Evolutionary conservation across 2,797 vertebrate genomes (phyloP).

Genomic region (Benthosema pterotum): DNA sequence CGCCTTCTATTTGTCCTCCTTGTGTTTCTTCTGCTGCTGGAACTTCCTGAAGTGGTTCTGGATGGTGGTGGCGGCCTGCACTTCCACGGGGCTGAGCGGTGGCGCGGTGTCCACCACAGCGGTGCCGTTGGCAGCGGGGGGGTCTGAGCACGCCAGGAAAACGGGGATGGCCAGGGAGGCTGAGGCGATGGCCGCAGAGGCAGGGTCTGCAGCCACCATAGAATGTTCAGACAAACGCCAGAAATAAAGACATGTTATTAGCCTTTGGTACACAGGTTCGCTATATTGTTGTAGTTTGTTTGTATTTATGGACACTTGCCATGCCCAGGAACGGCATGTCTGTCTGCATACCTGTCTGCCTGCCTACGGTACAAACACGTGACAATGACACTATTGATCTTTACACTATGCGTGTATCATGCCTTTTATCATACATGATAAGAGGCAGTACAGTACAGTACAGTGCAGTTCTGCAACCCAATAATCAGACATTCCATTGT

Average conservation of each 20-base stretch:
- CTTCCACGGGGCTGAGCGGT: conserved; percentile 64
- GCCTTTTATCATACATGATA: too few species aligned
- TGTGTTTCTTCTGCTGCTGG: conserved; percentile 85
- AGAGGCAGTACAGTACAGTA: too few species aligned
- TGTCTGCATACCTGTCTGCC: too few species aligned
- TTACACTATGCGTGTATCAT: too few species aligned
- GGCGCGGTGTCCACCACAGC: conserved; percentile 19
- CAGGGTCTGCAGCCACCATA: conserved; percentile 51
- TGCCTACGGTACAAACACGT: too few species aligned
- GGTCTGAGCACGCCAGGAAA: conserved; percentile 68
- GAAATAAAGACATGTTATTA: conserved; percentile 38
- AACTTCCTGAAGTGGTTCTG: conserved; percentile 87
- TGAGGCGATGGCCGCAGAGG: conserved; percentile 59
- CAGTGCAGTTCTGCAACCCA: too few species aligned
- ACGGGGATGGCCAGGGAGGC: conserved; percentile 63
- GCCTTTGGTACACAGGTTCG: conserved; percentile 7
- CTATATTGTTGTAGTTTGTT: conserved; percentile 45
- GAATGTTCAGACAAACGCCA: conserved; percentile 43
- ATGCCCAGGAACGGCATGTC: too few species aligned
- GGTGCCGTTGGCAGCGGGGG: conserved; percentile 32
- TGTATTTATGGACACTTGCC: neutral
- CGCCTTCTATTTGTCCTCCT: conserved; percentile 63
- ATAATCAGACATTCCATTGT: too few species aligned
- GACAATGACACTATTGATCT: too few species aligned
- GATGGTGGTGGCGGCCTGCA: conserved; percentile 80